Percentiles rank a stretch among this genome's conserved stretches.
These are phyloP conservation scores for Trissonchulus latispiculum DNA, from an alignment of 2,888 invertebrate genomes.

Conservation along the genomic window DNA sequence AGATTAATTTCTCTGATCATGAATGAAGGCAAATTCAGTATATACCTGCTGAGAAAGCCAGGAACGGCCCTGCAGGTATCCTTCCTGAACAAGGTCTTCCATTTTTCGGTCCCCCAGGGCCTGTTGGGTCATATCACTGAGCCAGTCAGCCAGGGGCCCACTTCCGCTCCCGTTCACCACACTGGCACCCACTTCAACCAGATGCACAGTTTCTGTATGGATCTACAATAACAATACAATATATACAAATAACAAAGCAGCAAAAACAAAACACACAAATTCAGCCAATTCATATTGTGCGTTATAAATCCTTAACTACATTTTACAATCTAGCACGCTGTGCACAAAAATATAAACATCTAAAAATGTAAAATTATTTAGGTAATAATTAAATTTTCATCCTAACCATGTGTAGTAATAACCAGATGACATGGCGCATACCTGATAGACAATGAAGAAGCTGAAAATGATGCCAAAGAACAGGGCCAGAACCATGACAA, in stretches of 20 bases:
- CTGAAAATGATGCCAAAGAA: constrained; percentile 33
- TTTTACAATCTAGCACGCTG: not conserved
- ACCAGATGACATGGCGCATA: constrained; percentile 27
- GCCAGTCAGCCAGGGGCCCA: constrained; percentile 31
- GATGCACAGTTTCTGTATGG: constrained; percentile 18
- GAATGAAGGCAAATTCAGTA: not conserved
- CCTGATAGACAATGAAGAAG: constrained; percentile 37
- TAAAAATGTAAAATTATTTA: constrained; percentile 13
- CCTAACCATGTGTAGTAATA: not conserved
- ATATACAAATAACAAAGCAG: no score
- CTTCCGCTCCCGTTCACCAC: constrained; percentile 34
- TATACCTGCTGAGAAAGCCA: constrained; percentile 38
- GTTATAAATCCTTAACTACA: not conserved
- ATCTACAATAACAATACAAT: no score
- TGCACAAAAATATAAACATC: not conserved
- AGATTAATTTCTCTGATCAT: not conserved
- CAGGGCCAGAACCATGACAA: constrained; percentile 37
- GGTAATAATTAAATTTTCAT: constrained; percentile 6
- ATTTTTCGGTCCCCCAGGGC: constrained; percentile 37
- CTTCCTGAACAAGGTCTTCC: constrained; percentile 41
- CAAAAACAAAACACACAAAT: no score
- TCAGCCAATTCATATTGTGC: no score
- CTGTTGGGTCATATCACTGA: constrained; percentile 39
- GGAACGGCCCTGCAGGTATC: constrained; percentile 37
- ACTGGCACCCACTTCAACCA: constrained; percentile 35